Evolutionary conservation across 2,888 invertebrate species (phyloP).

Genomic region (Plagiodera versicolora): DNA sequence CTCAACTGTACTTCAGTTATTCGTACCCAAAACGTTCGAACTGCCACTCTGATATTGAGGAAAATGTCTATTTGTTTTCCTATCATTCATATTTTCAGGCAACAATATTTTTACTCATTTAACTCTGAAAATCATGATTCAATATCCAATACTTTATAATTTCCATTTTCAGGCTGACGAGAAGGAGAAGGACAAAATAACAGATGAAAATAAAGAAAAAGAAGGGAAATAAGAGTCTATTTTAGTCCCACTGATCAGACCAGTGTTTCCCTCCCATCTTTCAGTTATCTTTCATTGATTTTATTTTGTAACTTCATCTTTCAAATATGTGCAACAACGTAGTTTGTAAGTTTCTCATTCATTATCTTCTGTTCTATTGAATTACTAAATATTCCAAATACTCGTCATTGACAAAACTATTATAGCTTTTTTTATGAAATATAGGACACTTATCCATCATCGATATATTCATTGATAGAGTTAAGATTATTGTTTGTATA

Average conservation of each 20-base stretch:
- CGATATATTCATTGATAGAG: slow-evolving; percentile 53
- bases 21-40: too few relatives aligned
- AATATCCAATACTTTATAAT: background rate
- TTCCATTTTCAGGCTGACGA: slow-evolving; percentile 68
- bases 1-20: too few relatives aligned
- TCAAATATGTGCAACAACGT: slow-evolving; percentile 53
- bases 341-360: slow-evolving; percentile 50
- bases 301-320: slow-evolving; percentile 46
- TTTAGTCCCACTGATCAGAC: slow-evolving; percentile 46
- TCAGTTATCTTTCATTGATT: slow-evolving; percentile 31
- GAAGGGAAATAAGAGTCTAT: slow-evolving; percentile 56
- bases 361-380: slow-evolving; percentile 34
- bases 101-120: too few relatives aligned
- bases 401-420: slow-evolving; percentile 46
- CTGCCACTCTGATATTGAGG: too few relatives aligned
- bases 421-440: slow-evolving; percentile 48
- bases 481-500: slow-evolving; percentile 56
- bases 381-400: slow-evolving; percentile 32
- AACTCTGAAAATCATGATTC: too few relatives aligned
- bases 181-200: slow-evolving; percentile 68
- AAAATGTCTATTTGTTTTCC: too few relatives aligned
- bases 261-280: slow-evolving; percentile 32
- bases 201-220: slow-evolving; percentile 73
- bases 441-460: slow-evolving; percentile 45
- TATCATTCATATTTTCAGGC: too few relatives aligned